These are phyloP conservation scores for Pachypanchax playfairii DNA, from an alignment of 2,113 vertebrate species.

Conservation along the genomic window DNA sequence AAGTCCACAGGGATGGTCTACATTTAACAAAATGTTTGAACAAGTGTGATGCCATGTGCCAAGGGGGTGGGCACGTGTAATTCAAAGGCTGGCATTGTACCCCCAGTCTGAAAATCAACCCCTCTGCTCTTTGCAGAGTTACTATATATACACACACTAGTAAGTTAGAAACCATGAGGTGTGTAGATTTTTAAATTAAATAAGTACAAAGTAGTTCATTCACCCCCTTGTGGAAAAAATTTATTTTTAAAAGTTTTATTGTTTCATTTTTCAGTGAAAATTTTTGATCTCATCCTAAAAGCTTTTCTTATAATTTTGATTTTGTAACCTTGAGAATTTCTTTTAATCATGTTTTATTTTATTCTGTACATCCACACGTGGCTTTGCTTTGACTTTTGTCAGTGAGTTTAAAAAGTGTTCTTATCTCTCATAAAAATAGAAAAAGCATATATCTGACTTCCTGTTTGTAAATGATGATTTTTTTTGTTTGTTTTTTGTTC, in stretches of 20 bases:
- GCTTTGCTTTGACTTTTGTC: neutral
- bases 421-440: constrained; percentile 4
- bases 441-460: constrained; percentile 23
- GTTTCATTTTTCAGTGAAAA: too few relatives aligned
- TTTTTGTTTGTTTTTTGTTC: neutral
- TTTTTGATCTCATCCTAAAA: neutral
- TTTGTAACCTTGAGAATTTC: fast-evolving
- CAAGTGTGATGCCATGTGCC: neutral
- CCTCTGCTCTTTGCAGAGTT: constrained; percentile 1
- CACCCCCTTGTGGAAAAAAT: too few relatives aligned
- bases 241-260: too few relatives aligned
- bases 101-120: constrained; percentile 2
- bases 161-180: neutral
- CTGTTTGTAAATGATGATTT: constrained; percentile 29
- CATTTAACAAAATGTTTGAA: neutral
- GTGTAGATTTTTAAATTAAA: neutral
- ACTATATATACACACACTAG: neutral
- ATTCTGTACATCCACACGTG: neutral
- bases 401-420: neutral
- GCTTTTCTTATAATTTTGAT: neutral
- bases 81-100: neutral
- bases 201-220: neutral
- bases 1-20: neutral
- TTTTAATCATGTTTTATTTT: neutral
- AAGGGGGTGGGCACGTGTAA: neutral